Conservation (phyloP, 1,140 invertebrate species). For the Drosophila persimilis region DNA sequence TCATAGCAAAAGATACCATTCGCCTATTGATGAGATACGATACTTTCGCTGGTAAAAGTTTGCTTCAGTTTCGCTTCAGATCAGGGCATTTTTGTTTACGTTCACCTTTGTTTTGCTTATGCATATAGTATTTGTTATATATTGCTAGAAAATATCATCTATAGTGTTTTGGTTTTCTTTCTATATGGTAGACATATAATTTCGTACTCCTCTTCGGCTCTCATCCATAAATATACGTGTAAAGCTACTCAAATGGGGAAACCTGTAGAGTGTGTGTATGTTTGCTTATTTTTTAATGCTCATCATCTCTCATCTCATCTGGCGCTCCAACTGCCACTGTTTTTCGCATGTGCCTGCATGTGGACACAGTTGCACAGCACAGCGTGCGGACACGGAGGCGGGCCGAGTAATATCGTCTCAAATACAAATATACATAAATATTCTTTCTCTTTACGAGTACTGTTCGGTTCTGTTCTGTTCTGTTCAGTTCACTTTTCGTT, state of each 20-base stretch:
- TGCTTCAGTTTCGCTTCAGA: slow-evolving; percentile 1
- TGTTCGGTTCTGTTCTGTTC: not conserved
- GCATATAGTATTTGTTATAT: slow-evolving; percentile 14
- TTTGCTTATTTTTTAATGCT: slow-evolving; percentile 66
- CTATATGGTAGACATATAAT: slow-evolving; percentile 37
- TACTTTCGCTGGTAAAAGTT: not conserved
- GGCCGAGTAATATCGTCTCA: slow-evolving; percentile 28
- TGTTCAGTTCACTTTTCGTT: not conserved
- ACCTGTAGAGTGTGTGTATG: slow-evolving; percentile 74
- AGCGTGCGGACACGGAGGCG: slow-evolving; percentile 39
- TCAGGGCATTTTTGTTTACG: slow-evolving; percentile 16
- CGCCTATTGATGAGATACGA: not conserved
- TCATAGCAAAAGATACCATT: not conserved
- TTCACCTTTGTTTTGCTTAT: slow-evolving; percentile 20
- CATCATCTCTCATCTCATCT: not conserved
- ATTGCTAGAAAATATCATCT: slow-evolving; percentile 53
- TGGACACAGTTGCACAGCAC: slow-evolving; percentile 60
- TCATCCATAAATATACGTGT: slow-evolving; percentile 45
- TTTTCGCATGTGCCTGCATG: slow-evolving; percentile 12
- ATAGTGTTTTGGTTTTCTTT: slow-evolving; percentile 13
- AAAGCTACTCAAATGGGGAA: slow-evolving; percentile 73
- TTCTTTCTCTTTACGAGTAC: slow-evolving; percentile 35
- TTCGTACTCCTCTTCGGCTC: slow-evolving; percentile 30
- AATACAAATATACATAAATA: slow-evolving; percentile 59
- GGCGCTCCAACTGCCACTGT: slow-evolving; percentile 14